Conservation (phyloP, 2,888 invertebrate species). For the Leptopterna dolabrata region DNA sequence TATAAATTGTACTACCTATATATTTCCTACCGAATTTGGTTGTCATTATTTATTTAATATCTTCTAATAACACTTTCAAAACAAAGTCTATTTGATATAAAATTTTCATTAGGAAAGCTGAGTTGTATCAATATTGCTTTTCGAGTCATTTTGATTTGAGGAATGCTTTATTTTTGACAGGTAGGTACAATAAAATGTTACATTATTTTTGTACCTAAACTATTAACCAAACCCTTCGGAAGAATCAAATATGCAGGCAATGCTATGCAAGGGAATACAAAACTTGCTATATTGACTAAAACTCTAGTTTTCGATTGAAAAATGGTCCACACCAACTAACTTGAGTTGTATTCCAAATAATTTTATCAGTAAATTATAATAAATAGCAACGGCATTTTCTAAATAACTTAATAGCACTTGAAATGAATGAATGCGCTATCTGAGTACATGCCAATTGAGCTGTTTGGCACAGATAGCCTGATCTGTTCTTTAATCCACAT, state of each 20-base stretch:
- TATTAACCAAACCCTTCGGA: not conserved
- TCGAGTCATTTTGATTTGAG: not conserved
- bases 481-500: not conserved
- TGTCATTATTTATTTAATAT: not conserved
- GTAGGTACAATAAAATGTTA: not conserved
- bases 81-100: not conserved
- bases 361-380: not conserved
- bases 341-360: constrained; percentile 20
- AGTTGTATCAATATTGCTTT: constrained; percentile 6
- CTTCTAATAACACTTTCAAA: not conserved
- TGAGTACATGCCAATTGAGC: constrained; percentile 16
- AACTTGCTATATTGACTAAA: constrained; percentile 34
- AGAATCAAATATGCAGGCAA: not conserved
- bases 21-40: not conserved
- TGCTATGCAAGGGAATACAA: not conserved
- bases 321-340: constrained; percentile 55
- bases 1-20: not conserved
- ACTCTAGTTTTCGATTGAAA: constrained; percentile 43
- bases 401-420: not conserved
- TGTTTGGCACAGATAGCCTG: constrained; percentile 16
- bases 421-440: not conserved
- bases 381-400: not conserved
- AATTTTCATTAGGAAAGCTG: not conserved
- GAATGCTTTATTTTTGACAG: not conserved
- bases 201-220: not conserved